Evolutionary conservation across 2,888 invertebrate species (phyloP).

Genomic region (Marasmarcha lunaedactyla): DNA sequence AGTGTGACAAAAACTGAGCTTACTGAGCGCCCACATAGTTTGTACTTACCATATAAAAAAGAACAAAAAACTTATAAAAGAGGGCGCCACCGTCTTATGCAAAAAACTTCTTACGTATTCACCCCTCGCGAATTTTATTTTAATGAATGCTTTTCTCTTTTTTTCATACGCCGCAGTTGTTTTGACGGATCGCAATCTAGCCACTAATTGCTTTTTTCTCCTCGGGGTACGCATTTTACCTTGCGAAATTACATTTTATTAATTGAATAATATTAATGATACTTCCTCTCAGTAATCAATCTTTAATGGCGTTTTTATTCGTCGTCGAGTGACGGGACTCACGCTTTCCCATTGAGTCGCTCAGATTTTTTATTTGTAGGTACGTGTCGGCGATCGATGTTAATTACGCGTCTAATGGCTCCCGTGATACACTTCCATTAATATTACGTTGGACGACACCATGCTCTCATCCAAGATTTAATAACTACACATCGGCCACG

Average conservation of each 20-base stretch:
- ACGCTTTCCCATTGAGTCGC: slow-evolving; percentile 34
- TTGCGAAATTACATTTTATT: slow-evolving; percentile 67
- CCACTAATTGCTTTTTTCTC: slow-evolving; percentile 71
- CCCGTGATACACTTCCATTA: slow-evolving; percentile 70
- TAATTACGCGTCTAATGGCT: slow-evolving; percentile 68
- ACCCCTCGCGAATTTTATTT: slow-evolving; percentile 66
- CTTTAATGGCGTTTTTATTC: slow-evolving; percentile 68
- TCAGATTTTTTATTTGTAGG: slow-evolving; percentile 40
- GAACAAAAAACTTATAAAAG: slow-evolving; percentile 40
- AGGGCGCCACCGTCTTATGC: slow-evolving; percentile 67
- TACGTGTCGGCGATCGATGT: slow-evolving; percentile 44
- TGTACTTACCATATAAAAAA: slow-evolving; percentile 45
- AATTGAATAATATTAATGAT: slow-evolving; percentile 72
- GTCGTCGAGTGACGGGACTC: slow-evolving; percentile 49
- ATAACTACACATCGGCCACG: slow-evolving; percentile 48
- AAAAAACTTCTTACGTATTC: slow-evolving; percentile 69
- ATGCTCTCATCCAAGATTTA: slow-evolving; percentile 55
- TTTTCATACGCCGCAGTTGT: slow-evolving; percentile 64
- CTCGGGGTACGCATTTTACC: slow-evolving; percentile 57
- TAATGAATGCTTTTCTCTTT: slow-evolving; percentile 64
- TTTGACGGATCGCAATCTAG: slow-evolving; percentile 70
- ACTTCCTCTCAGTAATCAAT: slow-evolving; percentile 62
- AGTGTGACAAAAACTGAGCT: slow-evolving; percentile 69
- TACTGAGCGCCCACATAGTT: slow-evolving; percentile 65
- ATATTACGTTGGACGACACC: slow-evolving; percentile 56